phyloP scores from a whole-genome alignment of 2,888 invertebrate genomes.

The Galeruca laticollis region DNA sequence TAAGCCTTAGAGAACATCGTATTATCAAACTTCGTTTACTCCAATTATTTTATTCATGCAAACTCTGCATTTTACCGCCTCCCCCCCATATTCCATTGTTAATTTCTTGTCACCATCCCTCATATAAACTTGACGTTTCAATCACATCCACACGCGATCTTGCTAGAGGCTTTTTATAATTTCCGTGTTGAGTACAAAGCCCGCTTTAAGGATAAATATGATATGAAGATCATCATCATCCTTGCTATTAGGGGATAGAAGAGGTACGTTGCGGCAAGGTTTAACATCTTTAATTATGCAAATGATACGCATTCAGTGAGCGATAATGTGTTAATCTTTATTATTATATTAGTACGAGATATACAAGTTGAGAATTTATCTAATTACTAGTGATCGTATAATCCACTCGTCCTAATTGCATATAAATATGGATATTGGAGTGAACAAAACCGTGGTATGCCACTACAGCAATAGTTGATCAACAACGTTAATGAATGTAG shows the following conservation, averaged over 20 bases:
- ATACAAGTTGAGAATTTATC: no score
- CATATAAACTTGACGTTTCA: not conserved
- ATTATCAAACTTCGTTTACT: not conserved
- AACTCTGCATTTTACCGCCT: no score
- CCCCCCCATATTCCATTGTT: not conserved
- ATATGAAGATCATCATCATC: constrained; percentile 2
- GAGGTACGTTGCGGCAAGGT: not conserved
- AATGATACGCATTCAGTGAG: not conserved
- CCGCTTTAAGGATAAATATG: not conserved
- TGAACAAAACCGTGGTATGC: no score
- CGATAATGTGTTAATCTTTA: no score
- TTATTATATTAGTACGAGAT: no score
- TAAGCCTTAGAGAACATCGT: not conserved
- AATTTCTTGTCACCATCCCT: constrained; percentile 3
- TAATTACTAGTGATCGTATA: no score
- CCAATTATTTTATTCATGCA: not conserved
- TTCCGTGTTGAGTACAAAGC: not conserved
- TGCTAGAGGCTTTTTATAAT: not conserved
- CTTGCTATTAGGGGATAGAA: not conserved
- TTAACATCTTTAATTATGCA: not conserved
- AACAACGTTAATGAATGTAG: no score
- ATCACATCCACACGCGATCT: constrained; percentile 1
- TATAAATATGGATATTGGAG: no score
- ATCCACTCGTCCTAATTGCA: no score
- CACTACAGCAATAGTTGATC: no score